These are phyloP conservation scores for Tubulanus polymorphus DNA, from an alignment of 2,888 invertebrate species.

Conservation along the genomic window DNA sequence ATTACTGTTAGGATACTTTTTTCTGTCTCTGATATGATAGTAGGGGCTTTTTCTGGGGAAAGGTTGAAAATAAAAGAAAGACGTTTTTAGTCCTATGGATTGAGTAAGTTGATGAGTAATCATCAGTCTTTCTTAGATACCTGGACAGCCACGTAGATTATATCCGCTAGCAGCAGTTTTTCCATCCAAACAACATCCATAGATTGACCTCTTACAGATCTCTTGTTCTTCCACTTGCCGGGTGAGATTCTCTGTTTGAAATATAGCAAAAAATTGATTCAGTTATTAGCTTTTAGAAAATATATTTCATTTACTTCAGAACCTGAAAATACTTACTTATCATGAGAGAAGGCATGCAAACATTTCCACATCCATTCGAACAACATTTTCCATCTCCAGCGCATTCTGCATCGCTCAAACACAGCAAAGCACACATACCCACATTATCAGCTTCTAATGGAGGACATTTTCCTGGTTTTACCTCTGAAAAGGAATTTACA, in stretches of 20 bases:
- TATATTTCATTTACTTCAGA: too few species aligned
- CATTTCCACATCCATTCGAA: constrained; percentile 1
- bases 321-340: not conserved
- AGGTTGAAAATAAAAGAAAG: not conserved
- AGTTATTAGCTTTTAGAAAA: not conserved
- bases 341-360: not conserved
- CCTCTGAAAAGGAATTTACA: not conserved
- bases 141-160: constrained; percentile 64
- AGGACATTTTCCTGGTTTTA: not conserved
- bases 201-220: constrained; percentile 40
- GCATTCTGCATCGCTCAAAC: constrained; percentile 1
- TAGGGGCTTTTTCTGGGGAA: constrained; percentile 11
- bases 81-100: too few species aligned
- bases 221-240: not conserved
- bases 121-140: too few species aligned
- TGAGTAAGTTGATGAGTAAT: too few species aligned
- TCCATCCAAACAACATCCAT: constrained; percentile 84
- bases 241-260: too few species aligned
- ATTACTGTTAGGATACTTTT: constrained; percentile 23
- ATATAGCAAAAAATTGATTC: too few species aligned
- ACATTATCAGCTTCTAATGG: not conserved
- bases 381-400: constrained; percentile 1
- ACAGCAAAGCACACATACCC: not conserved
- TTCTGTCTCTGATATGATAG: constrained; percentile 20
- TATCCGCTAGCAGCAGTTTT: constrained; percentile 78